phyloP scores from a whole-genome alignment of 2,113 vertebrate species.

The Lycocorax pyrrhopterus region DNA sequence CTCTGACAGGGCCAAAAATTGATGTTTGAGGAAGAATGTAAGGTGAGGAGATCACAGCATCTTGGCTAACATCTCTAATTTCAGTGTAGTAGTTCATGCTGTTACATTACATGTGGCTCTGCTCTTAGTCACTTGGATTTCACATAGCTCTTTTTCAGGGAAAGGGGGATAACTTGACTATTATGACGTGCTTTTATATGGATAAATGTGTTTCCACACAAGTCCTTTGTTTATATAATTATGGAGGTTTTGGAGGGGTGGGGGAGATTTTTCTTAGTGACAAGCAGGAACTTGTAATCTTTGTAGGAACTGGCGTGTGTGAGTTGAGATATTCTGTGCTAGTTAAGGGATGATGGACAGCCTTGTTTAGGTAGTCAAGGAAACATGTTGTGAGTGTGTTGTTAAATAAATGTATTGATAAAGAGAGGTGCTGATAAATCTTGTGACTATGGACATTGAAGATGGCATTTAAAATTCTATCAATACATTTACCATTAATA shows the following conservation, averaged over 20 bases:
- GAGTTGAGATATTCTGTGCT: not conserved
- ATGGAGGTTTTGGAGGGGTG: not conserved
- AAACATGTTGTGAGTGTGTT: not conserved
- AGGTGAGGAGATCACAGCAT: conserved; percentile 9
- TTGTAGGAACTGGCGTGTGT: not conserved
- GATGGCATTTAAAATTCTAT: not conserved
- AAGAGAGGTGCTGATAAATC: not conserved
- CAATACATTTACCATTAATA: not conserved
- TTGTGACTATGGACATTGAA: not conserved
- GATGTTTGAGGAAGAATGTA: not conserved
- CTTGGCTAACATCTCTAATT: conserved; percentile 2
- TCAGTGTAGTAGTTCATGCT: not conserved
- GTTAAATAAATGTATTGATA: not conserved
- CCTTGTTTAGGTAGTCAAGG: not conserved
- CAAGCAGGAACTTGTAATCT: not conserved
- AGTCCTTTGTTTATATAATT: conserved; percentile 17
- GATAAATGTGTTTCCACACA: not conserved
- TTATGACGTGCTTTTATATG: not conserved
- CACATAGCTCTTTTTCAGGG: not conserved
- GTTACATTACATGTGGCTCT: not conserved
- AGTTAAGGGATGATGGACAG: not conserved
- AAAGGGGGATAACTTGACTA: not conserved
- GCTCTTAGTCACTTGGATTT: not conserved
- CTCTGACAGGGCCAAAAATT: conserved; percentile 18
- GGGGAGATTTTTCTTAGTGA: not conserved